These are phyloP conservation scores for Corythucha ciliata DNA, from an alignment of 2,888 invertebrate species.

Conservation along the genomic window DNA sequence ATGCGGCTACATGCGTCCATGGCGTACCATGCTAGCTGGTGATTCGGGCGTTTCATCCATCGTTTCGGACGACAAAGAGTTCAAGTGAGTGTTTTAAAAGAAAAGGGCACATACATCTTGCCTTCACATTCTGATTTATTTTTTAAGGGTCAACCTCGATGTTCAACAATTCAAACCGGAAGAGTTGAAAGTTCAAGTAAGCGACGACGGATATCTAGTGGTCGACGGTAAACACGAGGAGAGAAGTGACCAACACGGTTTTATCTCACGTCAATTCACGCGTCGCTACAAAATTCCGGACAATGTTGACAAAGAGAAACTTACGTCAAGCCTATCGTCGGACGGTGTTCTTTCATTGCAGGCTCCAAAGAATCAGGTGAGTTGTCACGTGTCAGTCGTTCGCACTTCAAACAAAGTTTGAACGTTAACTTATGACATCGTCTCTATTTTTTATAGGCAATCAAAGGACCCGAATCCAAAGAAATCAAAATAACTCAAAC, in stretches of 20 bases:
- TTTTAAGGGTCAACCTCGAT: slow-evolving; percentile 39
- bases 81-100: slow-evolving; percentile 34
- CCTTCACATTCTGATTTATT: too few relatives aligned
- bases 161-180: slow-evolving; percentile 42
- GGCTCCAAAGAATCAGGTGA: slow-evolving; percentile 40
- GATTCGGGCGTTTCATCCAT: slow-evolving; percentile 35
- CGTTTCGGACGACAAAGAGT: slow-evolving; percentile 32
- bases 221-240: slow-evolving; percentile 43
- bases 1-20: slow-evolving; percentile 34
- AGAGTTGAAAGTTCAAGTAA: slow-evolving; percentile 42
- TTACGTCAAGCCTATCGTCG: slow-evolving; percentile 40
- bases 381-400: too few relatives aligned
- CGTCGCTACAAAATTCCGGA: slow-evolving; percentile 42
- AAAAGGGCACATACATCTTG: too few relatives aligned
- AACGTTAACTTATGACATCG: too few relatives aligned
- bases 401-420: too few relatives aligned
- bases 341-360: slow-evolving; percentile 41
- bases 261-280: slow-evolving; percentile 41
- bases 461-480: too few relatives aligned
- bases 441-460: too few relatives aligned
- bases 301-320: slow-evolving; percentile 39
- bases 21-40: slow-evolving; percentile 29
- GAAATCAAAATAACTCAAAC: too few relatives aligned
- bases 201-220: slow-evolving; percentile 40
- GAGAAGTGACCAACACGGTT: slow-evolving; percentile 41